These are phyloP conservation scores for Epinephelus cyanopodus DNA, from an alignment of 2,113 vertebrate species.

Conservation along the genomic window DNA sequence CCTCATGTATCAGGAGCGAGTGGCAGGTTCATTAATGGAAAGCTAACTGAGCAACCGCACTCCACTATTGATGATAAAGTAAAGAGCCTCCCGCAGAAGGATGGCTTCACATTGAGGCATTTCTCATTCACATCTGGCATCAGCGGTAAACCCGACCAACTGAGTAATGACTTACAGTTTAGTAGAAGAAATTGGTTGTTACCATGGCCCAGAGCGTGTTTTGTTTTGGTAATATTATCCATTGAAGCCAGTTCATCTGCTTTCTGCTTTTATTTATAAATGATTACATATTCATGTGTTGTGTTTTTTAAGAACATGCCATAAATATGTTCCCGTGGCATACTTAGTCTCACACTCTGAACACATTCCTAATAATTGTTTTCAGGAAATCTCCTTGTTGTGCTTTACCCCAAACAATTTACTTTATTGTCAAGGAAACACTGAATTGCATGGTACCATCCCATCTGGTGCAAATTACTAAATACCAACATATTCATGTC, in stretches of 20 bases:
- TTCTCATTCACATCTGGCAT: slow-evolving; percentile 54
- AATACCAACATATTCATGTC: slow-evolving; percentile 66
- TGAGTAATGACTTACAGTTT: slow-evolving; percentile 56
- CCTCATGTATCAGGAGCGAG: slow-evolving; percentile 78
- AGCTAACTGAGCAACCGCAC: slow-evolving; percentile 76
- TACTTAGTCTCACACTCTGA: background rate
- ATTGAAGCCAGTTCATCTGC: slow-evolving; percentile 11
- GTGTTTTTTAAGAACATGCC: background rate
- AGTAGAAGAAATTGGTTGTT: slow-evolving; percentile 32
- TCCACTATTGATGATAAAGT: slow-evolving; percentile 76
- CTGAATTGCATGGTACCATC: slow-evolving; percentile 59
- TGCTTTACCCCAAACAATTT: slow-evolving; percentile 62
- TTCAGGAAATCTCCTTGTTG: slow-evolving; percentile 53
- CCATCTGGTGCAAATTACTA: slow-evolving; percentile 72
- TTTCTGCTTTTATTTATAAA: slow-evolving; percentile 16
- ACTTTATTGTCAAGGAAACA: slow-evolving; percentile 65
- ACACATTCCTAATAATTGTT: slow-evolving; percentile 41
- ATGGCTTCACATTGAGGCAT: slow-evolving; percentile 12
- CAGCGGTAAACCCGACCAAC: slow-evolving; percentile 45
- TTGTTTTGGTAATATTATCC: slow-evolving; percentile 15
- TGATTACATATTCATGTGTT: background rate
- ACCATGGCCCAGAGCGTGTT: background rate
- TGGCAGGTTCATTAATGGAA: slow-evolving; percentile 83
- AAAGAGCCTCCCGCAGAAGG: slow-evolving; percentile 39
- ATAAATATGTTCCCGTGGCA: slow-evolving; percentile 1